phyloP scores from a whole-genome alignment of 2,113 vertebrate genomes.

The Eretmochelys imbricata region DNA sequence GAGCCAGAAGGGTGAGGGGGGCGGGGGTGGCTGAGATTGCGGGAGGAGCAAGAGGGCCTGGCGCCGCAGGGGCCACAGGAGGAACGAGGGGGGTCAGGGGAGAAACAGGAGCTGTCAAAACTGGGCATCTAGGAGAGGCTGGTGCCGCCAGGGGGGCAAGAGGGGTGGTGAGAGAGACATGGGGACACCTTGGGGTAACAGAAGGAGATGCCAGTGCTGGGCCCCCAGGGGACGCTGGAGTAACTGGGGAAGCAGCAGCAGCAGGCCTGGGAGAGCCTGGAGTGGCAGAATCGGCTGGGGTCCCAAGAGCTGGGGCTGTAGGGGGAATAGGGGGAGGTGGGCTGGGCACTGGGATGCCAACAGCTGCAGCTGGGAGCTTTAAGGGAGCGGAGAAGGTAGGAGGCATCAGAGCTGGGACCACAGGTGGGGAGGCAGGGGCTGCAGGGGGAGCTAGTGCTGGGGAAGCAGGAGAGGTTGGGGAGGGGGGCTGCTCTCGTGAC shows the following conservation, averaged over 20 bases:
- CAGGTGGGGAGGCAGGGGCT: accelerated
- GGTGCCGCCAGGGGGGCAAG: not conserved
- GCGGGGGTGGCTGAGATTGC: too few relatives aligned
- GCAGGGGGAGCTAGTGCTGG: not conserved
- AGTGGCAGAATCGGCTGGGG: not conserved
- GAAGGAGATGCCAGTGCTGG: not conserved
- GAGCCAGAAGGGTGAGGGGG: too few relatives aligned
- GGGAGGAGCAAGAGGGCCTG: not conserved
- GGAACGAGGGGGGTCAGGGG: slow-evolving; percentile 44
- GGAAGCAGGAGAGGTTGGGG: slow-evolving; percentile 60
- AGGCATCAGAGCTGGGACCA: not conserved
- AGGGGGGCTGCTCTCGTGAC: accelerated
- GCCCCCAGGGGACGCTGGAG: not conserved
- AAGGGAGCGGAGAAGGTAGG: not conserved
- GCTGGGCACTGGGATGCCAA: not conserved
- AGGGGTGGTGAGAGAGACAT: not conserved
- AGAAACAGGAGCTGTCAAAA: not conserved
- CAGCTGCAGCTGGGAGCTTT: not conserved
- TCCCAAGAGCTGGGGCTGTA: not conserved
- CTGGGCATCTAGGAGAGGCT: not conserved
- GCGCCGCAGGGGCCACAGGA: slow-evolving; percentile 67
- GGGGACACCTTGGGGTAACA: not conserved
- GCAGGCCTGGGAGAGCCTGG: slow-evolving; percentile 26
- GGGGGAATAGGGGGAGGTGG: not conserved
- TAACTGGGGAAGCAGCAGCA: not conserved